Percentiles rank a stretch among this genome's conserved stretches.
Evolutionary conservation across 2,888 invertebrate genomes (phyloP).

Genomic region (Hypena proboscidalis): DNA sequence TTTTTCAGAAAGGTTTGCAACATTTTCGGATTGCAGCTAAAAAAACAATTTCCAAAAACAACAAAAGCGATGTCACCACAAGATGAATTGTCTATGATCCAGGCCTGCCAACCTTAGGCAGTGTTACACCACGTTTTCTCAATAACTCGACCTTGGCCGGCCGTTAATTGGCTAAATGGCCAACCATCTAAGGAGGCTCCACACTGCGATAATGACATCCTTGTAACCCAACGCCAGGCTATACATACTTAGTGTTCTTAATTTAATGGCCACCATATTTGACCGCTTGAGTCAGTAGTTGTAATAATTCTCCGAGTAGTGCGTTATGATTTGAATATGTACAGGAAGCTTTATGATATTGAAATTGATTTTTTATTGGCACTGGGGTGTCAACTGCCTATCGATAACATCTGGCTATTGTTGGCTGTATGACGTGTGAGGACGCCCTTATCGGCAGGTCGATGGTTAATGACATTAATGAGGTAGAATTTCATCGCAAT

Average conservation of each 20-base stretch:
- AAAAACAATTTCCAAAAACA: too few relatives aligned
- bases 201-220: constrained; percentile 70
- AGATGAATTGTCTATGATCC: constrained; percentile 7
- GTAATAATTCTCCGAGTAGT: constrained; percentile 40
- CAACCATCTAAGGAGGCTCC: constrained; percentile 68
- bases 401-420: constrained; percentile 4
- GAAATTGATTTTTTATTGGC: constrained; percentile 41
- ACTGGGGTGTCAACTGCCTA: constrained; percentile 12
- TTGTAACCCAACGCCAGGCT: constrained; percentile 51
- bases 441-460: background rate
- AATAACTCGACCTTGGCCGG: constrained; percentile 58
- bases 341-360: constrained; percentile 47
- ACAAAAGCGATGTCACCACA: too few relatives aligned
- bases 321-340: constrained; percentile 46
- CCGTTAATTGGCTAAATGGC: constrained; percentile 77
- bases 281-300: constrained; percentile 41
- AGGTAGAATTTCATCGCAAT: too few relatives aligned
- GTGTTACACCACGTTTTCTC: constrained; percentile 59
- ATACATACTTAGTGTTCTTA: constrained; percentile 64
- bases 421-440: constrained; percentile 3
- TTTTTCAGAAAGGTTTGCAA: too few relatives aligned
- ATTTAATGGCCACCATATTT: constrained; percentile 54
- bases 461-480: too few relatives aligned
- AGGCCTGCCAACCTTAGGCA: constrained; percentile 25
- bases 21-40: too few relatives aligned